Evolutionary conservation across 1,140 invertebrate genomes (phyloP).

Genomic region (Drosophila oshimai): DNA sequence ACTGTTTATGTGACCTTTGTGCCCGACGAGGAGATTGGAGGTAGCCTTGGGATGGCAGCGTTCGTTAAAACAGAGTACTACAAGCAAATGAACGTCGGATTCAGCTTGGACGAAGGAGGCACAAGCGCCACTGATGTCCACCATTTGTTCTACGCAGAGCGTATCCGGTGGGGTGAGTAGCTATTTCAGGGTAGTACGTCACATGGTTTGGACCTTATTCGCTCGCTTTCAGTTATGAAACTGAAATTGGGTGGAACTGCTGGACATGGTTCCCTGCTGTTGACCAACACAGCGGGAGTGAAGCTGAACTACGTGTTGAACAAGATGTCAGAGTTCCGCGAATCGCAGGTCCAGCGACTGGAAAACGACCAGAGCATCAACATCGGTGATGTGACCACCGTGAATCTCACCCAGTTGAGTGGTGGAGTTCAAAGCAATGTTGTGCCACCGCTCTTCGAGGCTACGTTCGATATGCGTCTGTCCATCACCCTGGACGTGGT

Average conservation of each 20-base stretch:
- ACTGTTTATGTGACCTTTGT: constrained; percentile 92
- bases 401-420: constrained; percentile 93
- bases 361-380: constrained; percentile 85
- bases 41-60: constrained; percentile 90
- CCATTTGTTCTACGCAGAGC: constrained; percentile 90
- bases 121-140: constrained; percentile 86
- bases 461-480: constrained; percentile 90
- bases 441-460: constrained; percentile 90
- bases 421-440: constrained; percentile 96
- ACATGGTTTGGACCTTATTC: too few relatives aligned
- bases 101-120: constrained; percentile 93
- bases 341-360: constrained; percentile 87
- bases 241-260: constrained; percentile 86
- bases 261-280: constrained; percentile 93
- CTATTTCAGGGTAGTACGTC: not conserved
- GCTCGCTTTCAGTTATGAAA: constrained; percentile 22
- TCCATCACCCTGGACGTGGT: constrained; percentile 87
- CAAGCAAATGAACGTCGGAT: constrained; percentile 92
- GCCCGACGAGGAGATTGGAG: constrained; percentile 96
- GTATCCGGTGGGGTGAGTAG: constrained; percentile 87
- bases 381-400: constrained; percentile 92
- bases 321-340: constrained; percentile 89
- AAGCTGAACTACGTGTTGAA: constrained; percentile 91
- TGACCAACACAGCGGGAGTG: constrained; percentile 91
- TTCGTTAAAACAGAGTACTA: constrained; percentile 92